Conservation (phyloP, 2,888 invertebrate species). For the Agrypnus murinus region DNA sequence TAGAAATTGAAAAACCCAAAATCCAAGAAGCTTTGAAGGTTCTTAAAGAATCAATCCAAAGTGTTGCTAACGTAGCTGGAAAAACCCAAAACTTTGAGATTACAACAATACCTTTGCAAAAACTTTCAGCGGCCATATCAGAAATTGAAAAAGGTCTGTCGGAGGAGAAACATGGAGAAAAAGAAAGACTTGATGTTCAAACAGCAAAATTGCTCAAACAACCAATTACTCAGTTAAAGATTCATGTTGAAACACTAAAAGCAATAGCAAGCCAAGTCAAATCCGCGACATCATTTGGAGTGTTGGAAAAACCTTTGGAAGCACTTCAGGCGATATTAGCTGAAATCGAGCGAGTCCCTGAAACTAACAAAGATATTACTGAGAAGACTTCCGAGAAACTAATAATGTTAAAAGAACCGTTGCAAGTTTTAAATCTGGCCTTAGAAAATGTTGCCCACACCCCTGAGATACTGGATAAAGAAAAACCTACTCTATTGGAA, state of each 20-base stretch:
- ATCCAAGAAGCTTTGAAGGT: not conserved
- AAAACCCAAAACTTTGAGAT: not conserved
- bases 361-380: slow-evolving; percentile 20
- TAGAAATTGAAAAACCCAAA: slow-evolving; percentile 18
- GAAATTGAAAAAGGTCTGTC: slow-evolving; percentile 19
- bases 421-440: slow-evolving; percentile 43
- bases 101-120: not conserved
- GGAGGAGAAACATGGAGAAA: no score
- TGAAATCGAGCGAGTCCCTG: not conserved
- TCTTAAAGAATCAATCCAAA: not conserved
- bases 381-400: slow-evolving; percentile 43
- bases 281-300: slow-evolving; percentile 3
- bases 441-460: slow-evolving; percentile 13
- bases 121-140: slow-evolving; percentile 7
- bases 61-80: not conserved
- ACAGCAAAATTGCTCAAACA: no score
- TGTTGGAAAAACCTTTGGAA: slow-evolving; percentile 10
- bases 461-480: slow-evolving; percentile 5
- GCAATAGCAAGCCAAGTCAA: not conserved
- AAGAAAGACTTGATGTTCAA: no score
- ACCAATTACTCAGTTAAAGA: no score
- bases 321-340: not conserved
- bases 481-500: not conserved
- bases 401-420: slow-evolving; percentile 55
- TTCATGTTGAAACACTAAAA: not conserved